A percentile compares a stretch with the other conserved stretches of the same genome.
Conservation (phyloP, 2,113 vertebrate species). For the Silurus glanis region DNA sequence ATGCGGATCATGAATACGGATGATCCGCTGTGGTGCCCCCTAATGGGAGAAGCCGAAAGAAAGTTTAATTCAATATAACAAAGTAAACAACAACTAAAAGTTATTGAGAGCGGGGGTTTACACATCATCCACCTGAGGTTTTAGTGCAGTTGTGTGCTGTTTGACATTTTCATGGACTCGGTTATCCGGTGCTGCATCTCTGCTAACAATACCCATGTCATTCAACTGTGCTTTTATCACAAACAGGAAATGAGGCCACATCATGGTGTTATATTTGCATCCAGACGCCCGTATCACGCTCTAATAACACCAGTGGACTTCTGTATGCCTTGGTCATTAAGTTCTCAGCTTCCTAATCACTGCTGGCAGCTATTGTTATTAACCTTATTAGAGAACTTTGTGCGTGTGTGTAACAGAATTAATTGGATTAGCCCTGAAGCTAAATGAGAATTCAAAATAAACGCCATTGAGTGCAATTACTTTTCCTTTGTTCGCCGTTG, state of each 20-base stretch:
- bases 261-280: not conserved
- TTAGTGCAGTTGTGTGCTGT: too few species aligned
- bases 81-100: too few species aligned
- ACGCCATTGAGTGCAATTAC: not conserved
- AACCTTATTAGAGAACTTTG: not conserved
- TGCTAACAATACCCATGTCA: not conserved
- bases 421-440: not conserved
- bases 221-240: not conserved
- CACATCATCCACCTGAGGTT: too few species aligned
- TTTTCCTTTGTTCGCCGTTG: not conserved
- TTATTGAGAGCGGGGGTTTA: too few species aligned
- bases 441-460: not conserved
- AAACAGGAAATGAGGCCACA: not conserved
- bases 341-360: not conserved
- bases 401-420: not conserved
- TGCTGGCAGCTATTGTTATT: not conserved
- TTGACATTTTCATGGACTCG: not conserved
- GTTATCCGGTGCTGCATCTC: not conserved
- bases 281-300: not conserved
- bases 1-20: too few species aligned
- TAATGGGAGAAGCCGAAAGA: too few species aligned
- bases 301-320: not conserved
- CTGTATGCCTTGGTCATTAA: not conserved
- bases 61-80: too few species aligned
- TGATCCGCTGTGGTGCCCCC: too few species aligned